phyloP scores from a whole-genome alignment of 2,797 vertebrate species.

The Clarias fuscus region DNA sequence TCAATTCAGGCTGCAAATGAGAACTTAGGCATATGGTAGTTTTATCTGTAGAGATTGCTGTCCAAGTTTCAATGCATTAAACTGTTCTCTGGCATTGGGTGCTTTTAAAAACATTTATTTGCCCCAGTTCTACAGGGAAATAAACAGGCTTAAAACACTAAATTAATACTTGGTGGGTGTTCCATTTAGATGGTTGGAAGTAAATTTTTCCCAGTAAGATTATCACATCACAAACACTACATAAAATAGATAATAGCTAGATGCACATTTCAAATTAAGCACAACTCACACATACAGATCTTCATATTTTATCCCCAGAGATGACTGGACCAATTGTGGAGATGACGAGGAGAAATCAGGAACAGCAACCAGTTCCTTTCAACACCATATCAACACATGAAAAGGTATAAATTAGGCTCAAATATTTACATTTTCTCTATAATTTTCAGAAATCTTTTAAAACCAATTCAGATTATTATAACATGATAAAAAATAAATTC shows the following conservation, averaged over 20 bases:
- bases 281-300: neutral
- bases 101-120: neutral
- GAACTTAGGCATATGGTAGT: neutral
- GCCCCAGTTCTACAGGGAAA: neutral
- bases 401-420: conserved; percentile 69
- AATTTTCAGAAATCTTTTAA: neutral
- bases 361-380: conserved; percentile 67
- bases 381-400: conserved; percentile 66
- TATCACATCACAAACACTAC: neutral
- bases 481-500: neutral
- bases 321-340: conserved; percentile 81
- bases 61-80: neutral
- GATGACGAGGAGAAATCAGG: conserved; percentile 77
- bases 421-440: neutral
- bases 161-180: neutral
- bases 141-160: neutral
- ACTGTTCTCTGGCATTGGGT: neutral
- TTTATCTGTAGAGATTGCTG: neutral
- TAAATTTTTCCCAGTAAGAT: neutral
- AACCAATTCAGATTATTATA: neutral
- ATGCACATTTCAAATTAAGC: neutral
- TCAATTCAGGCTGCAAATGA: too few species aligned
- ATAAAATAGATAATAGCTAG: neutral
- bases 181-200: neutral
- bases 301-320: conserved; percentile 65